These are phyloP conservation scores for Anarrhichthys ocellatus DNA, from an alignment of 2,113 vertebrate genomes.

Conservation along the genomic window DNA sequence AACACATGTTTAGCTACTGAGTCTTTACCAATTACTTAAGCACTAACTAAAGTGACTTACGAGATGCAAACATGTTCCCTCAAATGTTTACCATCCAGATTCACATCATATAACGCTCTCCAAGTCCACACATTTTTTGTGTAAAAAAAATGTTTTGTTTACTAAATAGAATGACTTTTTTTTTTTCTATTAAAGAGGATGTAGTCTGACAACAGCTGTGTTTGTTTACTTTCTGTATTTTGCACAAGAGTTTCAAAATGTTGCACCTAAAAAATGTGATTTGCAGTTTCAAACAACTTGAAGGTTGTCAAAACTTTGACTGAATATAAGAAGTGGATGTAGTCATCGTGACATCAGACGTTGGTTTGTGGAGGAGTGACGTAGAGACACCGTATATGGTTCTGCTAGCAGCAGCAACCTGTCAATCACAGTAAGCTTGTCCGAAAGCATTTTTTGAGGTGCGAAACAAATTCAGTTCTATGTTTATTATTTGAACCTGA, in stretches of 20 bases:
- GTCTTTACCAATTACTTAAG: constrained; percentile 13
- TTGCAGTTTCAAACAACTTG: background rate
- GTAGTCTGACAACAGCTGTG: background rate
- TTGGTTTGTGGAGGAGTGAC: too few relatives aligned
- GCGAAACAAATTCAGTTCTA: too few relatives aligned
- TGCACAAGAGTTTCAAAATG: background rate
- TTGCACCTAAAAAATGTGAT: background rate
- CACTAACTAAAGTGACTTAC: background rate
- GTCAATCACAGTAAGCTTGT: too few relatives aligned
- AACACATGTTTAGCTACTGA: background rate
- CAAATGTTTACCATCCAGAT: background rate
- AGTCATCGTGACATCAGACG: too few relatives aligned
- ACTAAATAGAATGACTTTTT: background rate
- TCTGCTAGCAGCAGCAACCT: too few relatives aligned
- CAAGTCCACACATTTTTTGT: background rate
- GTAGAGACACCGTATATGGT: too few relatives aligned
- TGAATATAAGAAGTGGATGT: too few relatives aligned
- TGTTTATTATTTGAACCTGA: too few relatives aligned
- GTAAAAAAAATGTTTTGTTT: constrained; percentile 22
- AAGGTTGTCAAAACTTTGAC: too few relatives aligned
- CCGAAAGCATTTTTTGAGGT: too few relatives aligned
- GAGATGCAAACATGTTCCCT: background rate
- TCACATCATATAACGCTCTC: background rate
- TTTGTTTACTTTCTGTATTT: background rate
- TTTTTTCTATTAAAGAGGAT: constrained; percentile 48